phyloP scores from a whole-genome alignment of 2,113 vertebrate species.

The Tupaia chinensis region DNA sequence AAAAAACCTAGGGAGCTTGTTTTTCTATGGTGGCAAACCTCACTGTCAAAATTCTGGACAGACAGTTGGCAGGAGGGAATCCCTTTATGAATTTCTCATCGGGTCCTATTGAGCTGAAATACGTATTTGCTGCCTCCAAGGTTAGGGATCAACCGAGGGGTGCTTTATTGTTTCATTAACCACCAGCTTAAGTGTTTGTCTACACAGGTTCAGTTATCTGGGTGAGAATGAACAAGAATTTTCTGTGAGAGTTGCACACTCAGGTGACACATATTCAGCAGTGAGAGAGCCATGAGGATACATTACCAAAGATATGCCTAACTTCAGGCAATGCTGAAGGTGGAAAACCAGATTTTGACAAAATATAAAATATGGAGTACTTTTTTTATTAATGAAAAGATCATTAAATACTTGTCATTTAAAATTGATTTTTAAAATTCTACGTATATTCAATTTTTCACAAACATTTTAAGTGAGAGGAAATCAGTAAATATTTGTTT shows the following conservation, averaged over 20 bases:
- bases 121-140: background rate
- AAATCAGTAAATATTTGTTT: background rate
- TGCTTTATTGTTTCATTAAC: background rate
- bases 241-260: background rate
- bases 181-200: background rate
- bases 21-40: slow-evolving; percentile 80
- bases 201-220: background rate
- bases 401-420: slow-evolving; percentile 24
- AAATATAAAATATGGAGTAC: background rate
- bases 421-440: slow-evolving; percentile 27
- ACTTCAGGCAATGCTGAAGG: background rate
- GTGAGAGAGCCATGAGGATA: background rate
- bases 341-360: background rate
- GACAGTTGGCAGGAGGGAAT: slow-evolving; percentile 72
- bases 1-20: slow-evolving; percentile 76
- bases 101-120: slow-evolving; percentile 63
- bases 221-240: background rate
- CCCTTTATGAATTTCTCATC: slow-evolving; percentile 64
- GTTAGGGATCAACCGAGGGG: background rate
- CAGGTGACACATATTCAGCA: background rate
- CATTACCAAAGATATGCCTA: background rate
- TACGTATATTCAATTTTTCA: background rate
- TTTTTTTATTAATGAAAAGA: background rate
- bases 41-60: slow-evolving; percentile 81
- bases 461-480: slow-evolving; percentile 51